These are phyloP conservation scores for Sphaeramia orbicularis DNA, from an alignment of 2,797 vertebrate species.

Conservation along the genomic window DNA sequence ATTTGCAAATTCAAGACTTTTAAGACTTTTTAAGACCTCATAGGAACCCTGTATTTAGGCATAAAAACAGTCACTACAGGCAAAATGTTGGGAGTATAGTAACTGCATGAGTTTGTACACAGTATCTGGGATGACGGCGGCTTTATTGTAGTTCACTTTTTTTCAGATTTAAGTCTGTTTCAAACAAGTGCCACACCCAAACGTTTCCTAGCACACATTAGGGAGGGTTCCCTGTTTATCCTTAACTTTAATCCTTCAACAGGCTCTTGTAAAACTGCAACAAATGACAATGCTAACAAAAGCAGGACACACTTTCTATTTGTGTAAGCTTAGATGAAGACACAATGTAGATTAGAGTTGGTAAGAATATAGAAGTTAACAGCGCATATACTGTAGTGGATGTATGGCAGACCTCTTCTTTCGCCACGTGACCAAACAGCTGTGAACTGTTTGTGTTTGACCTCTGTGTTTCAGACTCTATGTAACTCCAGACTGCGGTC, in stretches of 20 bases:
- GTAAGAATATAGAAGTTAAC: not conserved
- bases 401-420: not conserved
- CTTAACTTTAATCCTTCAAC: not conserved
- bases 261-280: not conserved
- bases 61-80: no score
- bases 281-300: not conserved
- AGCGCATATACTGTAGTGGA: not conserved
- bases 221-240: not conserved
- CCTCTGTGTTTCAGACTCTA: constrained; percentile 28
- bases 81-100: no score
- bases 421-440: constrained; percentile 38
- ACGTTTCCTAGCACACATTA: not conserved
- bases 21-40: no score
- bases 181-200: constrained; percentile 10
- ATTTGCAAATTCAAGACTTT: no score
- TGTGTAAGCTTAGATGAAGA: not conserved
- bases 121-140: no score
- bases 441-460: constrained; percentile 22
- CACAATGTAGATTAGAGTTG: not conserved
- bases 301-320: not conserved
- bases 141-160: not conserved
- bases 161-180: not conserved
- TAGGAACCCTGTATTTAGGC: no score
- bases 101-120: no score
- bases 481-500: constrained; percentile 48